Base-by-base conservation (phyloP, 2,888 invertebrate genomes). In the Sminthurides aquaticus region DNA sequence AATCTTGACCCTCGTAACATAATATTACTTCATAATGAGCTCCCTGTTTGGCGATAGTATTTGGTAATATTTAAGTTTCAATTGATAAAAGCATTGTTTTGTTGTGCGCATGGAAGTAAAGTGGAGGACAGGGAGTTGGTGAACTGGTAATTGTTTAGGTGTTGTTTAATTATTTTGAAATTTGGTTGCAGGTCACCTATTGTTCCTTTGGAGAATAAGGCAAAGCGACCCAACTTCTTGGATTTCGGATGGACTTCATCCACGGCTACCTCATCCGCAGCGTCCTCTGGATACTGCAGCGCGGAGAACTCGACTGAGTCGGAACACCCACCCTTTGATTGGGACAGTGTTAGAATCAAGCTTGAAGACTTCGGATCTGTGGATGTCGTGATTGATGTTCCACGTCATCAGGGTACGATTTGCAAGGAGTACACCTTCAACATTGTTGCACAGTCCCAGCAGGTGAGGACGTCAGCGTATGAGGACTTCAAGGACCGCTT, bases 321-420 rank as follows among this genome's bases (percentile, higher is more conserved):
- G 27, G 65, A 65, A 29, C 24, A 56, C 25, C 65, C 65, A 43
- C 65, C 65, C n/a, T 62, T 62, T 49, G 60, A 60, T 27, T 60
- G 55, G 55, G 60, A 60, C 8, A 26, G 43, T 26, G 59, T 64
- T 20, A 3, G 29, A n/a, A 43, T 48, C 5, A 62, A 49, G n/a
- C 57, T 62, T 3, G 28, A 62, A 8, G 26, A 56, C 20, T 22
- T 57, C 1, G n/a, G n/a, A 28, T 22, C 3, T 11, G 34, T 1
- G 3, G 15, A 3, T 15, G 57, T n/a, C 15, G 28, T 20, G 20
- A 15, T 34, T 5, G 43, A 34, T 34, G 43, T 34, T 34, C 15
- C 43, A 11, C 8, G 43, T 15, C 8, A 15, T 15, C 8, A 11
- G 5, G 43, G 8, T 15, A 34, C 43, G 8, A 34, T 34, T 5